phyloP scores from a whole-genome alignment of 2,888 invertebrate species.

The Platycnemis pennipes region DNA sequence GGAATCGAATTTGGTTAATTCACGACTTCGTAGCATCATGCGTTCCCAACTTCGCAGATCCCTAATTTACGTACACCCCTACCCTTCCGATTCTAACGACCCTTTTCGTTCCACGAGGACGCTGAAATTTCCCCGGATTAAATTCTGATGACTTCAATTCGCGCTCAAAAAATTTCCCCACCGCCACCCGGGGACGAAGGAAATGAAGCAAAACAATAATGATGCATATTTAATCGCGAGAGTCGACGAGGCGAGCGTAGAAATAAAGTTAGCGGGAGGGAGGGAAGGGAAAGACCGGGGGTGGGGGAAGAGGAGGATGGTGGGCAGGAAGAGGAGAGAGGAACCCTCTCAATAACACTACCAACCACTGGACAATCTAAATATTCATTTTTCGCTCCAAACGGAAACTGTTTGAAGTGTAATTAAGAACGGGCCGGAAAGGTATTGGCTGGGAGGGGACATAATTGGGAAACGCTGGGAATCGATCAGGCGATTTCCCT shows the following conservation, averaged over 20 bases:
- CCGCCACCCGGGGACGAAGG: neutral
- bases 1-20: neutral
- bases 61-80: neutral
- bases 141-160: constrained; percentile 23
- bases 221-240: constrained; percentile 7
- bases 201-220: constrained; percentile 16
- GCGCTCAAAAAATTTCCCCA: neutral
- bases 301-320: neutral
- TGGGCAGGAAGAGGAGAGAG: neutral
- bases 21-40: neutral
- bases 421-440: neutral
- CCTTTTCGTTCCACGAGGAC: neutral
- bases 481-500: neutral
- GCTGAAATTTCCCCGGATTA: neutral
- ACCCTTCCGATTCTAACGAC: neutral
- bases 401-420: constrained; percentile 32
- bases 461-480: neutral
- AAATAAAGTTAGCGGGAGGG: neutral
- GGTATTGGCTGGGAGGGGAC: neutral
- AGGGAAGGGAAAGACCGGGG: neutral
- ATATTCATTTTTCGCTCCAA: constrained; percentile 1
- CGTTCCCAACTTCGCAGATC: neutral
- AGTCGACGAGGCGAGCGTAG: neutral
- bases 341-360: neutral
- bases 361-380: neutral